Conservation (phyloP, 2,797 vertebrate genomes). For the Hylomyscus alleni region DNA sequence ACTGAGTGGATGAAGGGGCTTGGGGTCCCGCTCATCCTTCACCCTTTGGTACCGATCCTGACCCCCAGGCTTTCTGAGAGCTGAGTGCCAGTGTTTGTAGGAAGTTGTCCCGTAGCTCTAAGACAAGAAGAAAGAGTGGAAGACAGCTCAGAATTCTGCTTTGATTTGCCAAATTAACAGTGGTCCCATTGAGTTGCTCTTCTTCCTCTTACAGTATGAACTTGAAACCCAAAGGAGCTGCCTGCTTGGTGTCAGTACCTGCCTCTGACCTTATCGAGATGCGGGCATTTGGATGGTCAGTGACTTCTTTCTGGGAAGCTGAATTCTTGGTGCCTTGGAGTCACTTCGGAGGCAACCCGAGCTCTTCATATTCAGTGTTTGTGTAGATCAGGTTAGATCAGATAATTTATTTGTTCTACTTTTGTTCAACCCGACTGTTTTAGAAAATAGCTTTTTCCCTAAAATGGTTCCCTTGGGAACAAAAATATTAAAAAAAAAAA, state of each 20-base stretch:
- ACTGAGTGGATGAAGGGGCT: neutral
- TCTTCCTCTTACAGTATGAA: neutral
- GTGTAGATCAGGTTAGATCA: neutral
- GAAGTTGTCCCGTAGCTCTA: neutral
- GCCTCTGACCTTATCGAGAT: neutral
- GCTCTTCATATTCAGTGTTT: neutral
- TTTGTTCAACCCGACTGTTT: neutral
- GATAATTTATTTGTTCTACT: neutral
- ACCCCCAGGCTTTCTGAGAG: neutral
- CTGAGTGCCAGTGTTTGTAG: neutral
- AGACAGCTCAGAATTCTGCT: constrained; percentile 19
- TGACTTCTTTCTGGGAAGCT: neutral
- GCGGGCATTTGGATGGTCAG: neutral
- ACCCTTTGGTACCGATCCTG: neutral
- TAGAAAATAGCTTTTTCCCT: neutral
- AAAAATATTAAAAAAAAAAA: neutral
- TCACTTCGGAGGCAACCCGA: neutral
- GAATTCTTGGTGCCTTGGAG: neutral
- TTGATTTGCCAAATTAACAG: neutral
- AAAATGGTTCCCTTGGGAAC: neutral
- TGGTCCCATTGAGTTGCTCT: neutral
- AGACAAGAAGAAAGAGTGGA: neutral
- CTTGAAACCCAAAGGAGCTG: neutral
- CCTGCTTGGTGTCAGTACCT: neutral
- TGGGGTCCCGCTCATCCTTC: neutral